phyloP scores from a whole-genome alignment of 2,888 invertebrate genomes.

The Anodontia alba region DNA sequence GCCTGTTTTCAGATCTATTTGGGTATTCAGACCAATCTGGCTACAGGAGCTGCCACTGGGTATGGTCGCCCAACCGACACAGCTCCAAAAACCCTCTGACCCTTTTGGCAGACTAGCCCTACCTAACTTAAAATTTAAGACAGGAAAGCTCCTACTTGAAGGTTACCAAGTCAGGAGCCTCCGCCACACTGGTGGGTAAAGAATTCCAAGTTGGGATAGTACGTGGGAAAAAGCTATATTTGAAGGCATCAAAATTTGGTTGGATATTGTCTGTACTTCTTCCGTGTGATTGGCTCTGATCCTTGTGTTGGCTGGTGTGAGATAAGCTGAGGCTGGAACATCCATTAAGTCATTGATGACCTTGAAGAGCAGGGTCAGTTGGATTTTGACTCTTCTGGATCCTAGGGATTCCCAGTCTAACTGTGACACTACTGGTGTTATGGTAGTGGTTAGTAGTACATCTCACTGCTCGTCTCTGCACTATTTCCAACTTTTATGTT shows the following conservation, averaged over 20 bases:
- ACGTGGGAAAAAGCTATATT: neutral
- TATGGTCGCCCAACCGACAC: neutral
- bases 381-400: too few species aligned
- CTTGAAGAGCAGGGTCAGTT: too few species aligned
- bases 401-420: too few species aligned
- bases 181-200: neutral
- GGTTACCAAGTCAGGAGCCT: neutral
- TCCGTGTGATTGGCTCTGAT: too few species aligned
- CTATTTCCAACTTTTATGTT: too few species aligned
- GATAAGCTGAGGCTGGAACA: too few species aligned
- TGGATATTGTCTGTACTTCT: neutral
- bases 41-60: neutral
- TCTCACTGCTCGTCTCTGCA: too few species aligned
- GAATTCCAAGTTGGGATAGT: neutral
- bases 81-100: neutral
- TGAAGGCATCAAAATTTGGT: neutral
- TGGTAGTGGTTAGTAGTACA: too few species aligned
- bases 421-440: too few species aligned
- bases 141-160: too few species aligned
- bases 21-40: neutral
- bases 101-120: neutral
- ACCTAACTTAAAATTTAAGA: slow-evolving; percentile 1
- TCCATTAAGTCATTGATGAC: too few species aligned
- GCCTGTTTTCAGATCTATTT: neutral
- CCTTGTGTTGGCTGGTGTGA: too few species aligned